These are phyloP conservation scores for Pterophyllum scalare DNA, from an alignment of 2,113 vertebrate species.

Conservation along the genomic window DNA sequence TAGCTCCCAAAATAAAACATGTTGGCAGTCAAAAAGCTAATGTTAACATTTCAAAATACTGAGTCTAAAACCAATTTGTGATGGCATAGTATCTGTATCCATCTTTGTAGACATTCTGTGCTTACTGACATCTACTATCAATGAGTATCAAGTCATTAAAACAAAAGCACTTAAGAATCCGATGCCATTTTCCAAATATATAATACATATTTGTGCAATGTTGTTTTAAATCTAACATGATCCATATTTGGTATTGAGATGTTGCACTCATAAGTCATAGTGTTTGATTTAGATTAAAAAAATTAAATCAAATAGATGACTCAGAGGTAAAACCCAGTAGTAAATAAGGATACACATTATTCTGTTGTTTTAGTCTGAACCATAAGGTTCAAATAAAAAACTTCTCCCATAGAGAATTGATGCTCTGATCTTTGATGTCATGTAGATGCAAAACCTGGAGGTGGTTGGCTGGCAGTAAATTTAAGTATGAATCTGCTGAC, in stretches of 20 bases:
- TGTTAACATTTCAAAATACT: background rate
- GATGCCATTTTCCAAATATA: background rate
- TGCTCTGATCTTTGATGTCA: background rate
- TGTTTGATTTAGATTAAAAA: background rate
- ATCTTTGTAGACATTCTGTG: background rate
- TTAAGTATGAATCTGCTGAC: background rate
- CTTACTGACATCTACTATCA: background rate
- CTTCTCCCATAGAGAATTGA: background rate
- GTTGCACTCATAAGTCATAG: background rate
- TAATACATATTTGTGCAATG: background rate
- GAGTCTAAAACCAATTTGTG: background rate
- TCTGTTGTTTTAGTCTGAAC: slow-evolving; percentile 1
- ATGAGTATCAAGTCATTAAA: background rate
- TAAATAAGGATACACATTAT: slow-evolving; percentile 24
- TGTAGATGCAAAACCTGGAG: background rate
- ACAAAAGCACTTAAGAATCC: background rate
- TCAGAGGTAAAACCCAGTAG: background rate
- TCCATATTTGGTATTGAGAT: background rate
- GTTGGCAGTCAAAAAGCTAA: background rate
- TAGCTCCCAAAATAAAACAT: background rate
- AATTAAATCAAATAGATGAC: background rate
- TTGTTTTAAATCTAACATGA: background rate
- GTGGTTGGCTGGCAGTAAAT: slow-evolving; percentile 3
- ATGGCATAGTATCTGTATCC: background rate
- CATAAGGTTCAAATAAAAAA: background rate